These are phyloP conservation scores for Aphidius ervi DNA, from an alignment of 1,140 invertebrate genomes.

Conservation along the genomic window DNA sequence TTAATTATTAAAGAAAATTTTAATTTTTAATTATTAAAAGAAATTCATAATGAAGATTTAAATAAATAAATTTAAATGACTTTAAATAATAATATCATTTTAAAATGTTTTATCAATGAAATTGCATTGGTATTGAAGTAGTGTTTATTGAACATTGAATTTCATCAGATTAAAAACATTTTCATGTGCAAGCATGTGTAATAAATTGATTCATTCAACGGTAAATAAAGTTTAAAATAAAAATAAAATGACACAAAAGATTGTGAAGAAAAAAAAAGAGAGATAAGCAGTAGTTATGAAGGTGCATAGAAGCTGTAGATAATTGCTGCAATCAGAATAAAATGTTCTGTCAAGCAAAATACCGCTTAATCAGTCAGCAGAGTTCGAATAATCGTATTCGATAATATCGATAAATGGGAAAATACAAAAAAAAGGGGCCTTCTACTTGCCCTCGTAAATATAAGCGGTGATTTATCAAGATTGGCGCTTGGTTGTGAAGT, in stretches of 20 bases:
- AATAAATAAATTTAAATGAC: too few species aligned
- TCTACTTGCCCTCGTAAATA: conserved; percentile 8
- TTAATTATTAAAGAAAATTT: too few species aligned
- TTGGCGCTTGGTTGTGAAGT: conserved; percentile 11
- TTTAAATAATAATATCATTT: too few species aligned
- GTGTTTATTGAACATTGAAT: too few species aligned
- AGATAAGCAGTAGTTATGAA: background rate
- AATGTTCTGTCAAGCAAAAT: background rate
- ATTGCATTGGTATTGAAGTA: too few species aligned
- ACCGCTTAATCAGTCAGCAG: conserved; percentile 14
- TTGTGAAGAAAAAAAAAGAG: background rate
- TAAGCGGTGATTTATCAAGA: conserved; percentile 37
- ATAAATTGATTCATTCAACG: background rate
- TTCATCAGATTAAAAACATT: background rate
- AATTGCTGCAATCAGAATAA: conserved; percentile 5
- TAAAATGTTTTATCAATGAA: too few species aligned
- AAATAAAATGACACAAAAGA: too few species aligned
- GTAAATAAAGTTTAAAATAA: too few species aligned
- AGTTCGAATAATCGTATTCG: conserved; percentile 18
- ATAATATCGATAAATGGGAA: conserved; percentile 32
- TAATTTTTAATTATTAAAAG: too few species aligned
- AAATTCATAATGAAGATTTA: too few species aligned
- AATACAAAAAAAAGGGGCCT: conserved; percentile 8
- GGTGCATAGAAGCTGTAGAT: background rate
- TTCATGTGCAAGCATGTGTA: background rate